Evolutionary conservation across 2,113 vertebrate genomes (phyloP).

Genomic region (Rissa tridactyla): DNA sequence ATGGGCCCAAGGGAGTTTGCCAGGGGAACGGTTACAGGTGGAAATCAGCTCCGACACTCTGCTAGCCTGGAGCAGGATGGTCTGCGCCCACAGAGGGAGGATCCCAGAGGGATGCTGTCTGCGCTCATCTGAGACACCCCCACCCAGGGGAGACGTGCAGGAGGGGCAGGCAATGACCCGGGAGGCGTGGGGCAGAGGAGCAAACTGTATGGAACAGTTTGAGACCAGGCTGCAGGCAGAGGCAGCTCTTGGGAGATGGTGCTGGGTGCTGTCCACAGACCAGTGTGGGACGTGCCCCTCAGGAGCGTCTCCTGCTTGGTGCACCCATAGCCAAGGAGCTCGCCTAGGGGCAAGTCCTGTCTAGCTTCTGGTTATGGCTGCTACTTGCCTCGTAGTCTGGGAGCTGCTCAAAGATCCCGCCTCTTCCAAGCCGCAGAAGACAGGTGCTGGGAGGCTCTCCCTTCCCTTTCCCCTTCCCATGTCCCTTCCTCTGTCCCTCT

Average conservation of each 20-base stretch:
- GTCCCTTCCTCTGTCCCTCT: background rate
- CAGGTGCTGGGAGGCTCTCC: background rate
- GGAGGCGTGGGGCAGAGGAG: fast-evolving
- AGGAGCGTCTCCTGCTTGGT: background rate
- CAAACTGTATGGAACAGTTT: background rate
- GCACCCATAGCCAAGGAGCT: background rate
- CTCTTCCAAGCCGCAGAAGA: background rate
- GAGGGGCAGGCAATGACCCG: background rate
- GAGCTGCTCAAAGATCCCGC: background rate
- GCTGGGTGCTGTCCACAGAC: background rate
- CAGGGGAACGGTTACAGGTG: background rate
- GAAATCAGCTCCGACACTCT: background rate
- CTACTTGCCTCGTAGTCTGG: background rate
- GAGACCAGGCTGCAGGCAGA: background rate
- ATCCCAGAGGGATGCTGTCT: background rate
- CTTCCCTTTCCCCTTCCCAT: background rate
- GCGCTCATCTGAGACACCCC: background rate
- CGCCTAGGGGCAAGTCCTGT: background rate
- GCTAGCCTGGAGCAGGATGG: background rate
- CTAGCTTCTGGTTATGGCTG: background rate
- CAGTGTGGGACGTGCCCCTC: fast-evolving
- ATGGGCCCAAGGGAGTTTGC: background rate
- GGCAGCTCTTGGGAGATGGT: background rate
- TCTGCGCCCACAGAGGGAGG: background rate
- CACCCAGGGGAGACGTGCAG: background rate